These are phyloP conservation scores for Tylochromis polylepis DNA, from an alignment of 2,113 vertebrate species.

Conservation along the genomic window DNA sequence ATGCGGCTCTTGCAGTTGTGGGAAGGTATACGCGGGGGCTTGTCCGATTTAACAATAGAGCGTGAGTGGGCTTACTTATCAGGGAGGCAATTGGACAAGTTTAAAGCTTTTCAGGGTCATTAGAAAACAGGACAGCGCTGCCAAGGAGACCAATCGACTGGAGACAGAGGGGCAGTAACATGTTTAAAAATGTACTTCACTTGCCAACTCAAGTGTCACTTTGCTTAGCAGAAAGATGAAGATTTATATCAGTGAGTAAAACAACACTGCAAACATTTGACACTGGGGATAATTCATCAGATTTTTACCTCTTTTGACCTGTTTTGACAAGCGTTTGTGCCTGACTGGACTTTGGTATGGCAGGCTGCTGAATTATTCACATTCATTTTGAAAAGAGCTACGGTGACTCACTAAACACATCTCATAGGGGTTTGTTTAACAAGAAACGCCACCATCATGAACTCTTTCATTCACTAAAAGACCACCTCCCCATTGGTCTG, in stretches of 20 bases:
- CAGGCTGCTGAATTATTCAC: conserved; percentile 2
- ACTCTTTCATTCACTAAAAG: neutral
- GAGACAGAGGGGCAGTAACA: neutral
- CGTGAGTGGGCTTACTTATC: neutral
- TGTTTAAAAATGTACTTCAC: neutral
- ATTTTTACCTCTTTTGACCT: neutral
- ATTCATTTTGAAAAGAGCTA: neutral
- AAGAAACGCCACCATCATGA: neutral
- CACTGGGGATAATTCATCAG: neutral
- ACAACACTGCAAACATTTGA: neutral
- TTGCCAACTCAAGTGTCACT: neutral
- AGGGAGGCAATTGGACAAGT: neutral
- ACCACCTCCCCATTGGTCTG: neutral
- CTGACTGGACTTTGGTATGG: neutral
- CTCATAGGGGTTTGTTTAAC: neutral
- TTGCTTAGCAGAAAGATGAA: neutral
- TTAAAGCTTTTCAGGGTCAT: neutral
- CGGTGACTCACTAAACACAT: conserved; percentile 5
- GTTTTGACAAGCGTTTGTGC: neutral
- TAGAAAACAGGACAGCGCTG: neutral
- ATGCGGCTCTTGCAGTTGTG: neutral
- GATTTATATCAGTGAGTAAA: conserved; percentile 8
- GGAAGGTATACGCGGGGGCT: neutral
- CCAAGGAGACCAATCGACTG: neutral
- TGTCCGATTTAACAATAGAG: neutral